Evolutionary conservation across 2,797 vertebrate species (phyloP).

Genomic region (Anas georgica): DNA sequence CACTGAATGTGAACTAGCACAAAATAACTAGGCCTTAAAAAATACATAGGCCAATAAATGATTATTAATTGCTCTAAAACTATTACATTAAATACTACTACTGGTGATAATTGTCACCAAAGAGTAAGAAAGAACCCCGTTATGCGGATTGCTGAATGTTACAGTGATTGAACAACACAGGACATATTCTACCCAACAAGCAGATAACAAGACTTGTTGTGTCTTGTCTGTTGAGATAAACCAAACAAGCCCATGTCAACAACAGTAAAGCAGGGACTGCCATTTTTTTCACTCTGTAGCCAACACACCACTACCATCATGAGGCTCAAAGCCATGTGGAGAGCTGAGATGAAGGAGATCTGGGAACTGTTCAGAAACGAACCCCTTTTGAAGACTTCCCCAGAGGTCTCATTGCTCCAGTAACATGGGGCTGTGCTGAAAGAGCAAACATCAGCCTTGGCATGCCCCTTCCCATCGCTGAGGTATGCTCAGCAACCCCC

Average conservation of each 20-base stretch:
- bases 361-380: neutral
- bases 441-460: fast-evolving
- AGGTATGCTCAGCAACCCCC: neutral
- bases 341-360: neutral
- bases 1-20: neutral
- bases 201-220: neutral
- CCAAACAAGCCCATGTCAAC: fast-evolving
- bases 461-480: fast-evolving
- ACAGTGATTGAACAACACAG: fast-evolving
- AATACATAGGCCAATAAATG: neutral
- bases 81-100: neutral
- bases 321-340: neutral
- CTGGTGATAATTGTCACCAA: neutral
- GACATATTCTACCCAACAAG: neutral
- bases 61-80: neutral
- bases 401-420: neutral
- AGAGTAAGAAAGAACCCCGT: neutral
- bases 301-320: neutral
- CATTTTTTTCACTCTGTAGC: neutral
- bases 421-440: neutral
- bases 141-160: neutral
- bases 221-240: neutral
- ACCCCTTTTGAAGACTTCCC: neutral
- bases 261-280: neutral
- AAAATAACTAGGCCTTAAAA: neutral